A percentile compares a stretch with the other conserved stretches of the same genome.
Conservation (phyloP, 1,140 invertebrate species). For the Daktulosphaira vitifoliae region DNA sequence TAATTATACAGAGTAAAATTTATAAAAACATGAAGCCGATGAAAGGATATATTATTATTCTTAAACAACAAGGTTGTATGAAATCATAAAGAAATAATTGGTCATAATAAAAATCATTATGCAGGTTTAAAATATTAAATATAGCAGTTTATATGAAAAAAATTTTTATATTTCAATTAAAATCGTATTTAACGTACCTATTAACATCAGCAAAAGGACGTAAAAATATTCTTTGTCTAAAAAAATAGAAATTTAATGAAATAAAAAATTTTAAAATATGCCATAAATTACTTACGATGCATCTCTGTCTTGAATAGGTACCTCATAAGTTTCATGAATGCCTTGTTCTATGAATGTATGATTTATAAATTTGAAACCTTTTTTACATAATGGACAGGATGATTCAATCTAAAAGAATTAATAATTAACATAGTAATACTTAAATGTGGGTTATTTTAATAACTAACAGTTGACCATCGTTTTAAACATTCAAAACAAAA, state of each 20-base stretch:
- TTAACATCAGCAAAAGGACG: neutral
- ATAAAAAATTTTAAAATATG: neutral
- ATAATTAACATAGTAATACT: neutral
- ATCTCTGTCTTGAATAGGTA: neutral
- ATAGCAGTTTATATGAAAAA: too few relatives aligned
- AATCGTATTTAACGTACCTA: too few relatives aligned
- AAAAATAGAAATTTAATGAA: neutral
- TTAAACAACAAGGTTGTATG: too few relatives aligned
- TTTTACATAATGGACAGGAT: slow-evolving; percentile 22
- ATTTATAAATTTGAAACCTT: neutral
- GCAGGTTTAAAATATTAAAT: too few relatives aligned
- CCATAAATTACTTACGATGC: neutral
- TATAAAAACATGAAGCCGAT: too few relatives aligned
- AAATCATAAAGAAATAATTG: too few relatives aligned
- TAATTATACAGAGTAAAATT: too few relatives aligned
- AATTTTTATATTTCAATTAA: too few relatives aligned
- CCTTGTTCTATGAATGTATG: neutral
- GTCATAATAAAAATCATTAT: too few relatives aligned
- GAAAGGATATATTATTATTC: too few relatives aligned
- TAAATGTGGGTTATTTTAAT: too few relatives aligned
- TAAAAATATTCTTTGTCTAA: neutral
- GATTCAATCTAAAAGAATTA: neutral
- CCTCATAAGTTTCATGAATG: neutral
- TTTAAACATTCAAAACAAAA: slow-evolving; percentile 25
- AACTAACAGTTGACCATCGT: slow-evolving; percentile 20